phyloP scores from a whole-genome alignment of 2,113 vertebrate species.

The Strix uralensis region DNA sequence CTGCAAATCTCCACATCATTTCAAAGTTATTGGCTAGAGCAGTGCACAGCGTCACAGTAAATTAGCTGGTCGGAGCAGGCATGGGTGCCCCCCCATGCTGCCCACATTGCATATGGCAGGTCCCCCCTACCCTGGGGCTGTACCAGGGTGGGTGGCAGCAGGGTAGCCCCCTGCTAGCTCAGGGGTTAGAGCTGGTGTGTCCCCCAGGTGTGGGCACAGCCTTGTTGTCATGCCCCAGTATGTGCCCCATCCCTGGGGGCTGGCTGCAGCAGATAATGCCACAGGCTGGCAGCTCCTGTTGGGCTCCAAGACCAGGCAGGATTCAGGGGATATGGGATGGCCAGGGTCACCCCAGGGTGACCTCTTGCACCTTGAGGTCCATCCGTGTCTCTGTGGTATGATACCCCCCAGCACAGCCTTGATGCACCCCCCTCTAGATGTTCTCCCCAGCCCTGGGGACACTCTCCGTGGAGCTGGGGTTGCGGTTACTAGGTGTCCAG shows the following conservation, averaged over 20 bases:
- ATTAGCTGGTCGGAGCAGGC: background rate
- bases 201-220: background rate
- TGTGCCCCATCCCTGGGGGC: background rate
- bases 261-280: background rate
- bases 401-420: background rate
- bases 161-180: background rate
- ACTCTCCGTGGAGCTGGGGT: rapidly evolving
- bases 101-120: background rate
- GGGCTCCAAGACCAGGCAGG: too few relatives aligned
- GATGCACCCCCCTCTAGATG: background rate
- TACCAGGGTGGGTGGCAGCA: background rate
- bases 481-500: rapidly evolving
- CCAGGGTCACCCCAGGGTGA: background rate
- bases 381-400: background rate
- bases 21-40: conserved; percentile 49
- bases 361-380: background rate
- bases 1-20: conserved; percentile 64
- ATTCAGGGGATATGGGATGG: background rate
- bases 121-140: background rate
- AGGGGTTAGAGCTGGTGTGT: background rate
- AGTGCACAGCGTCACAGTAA: background rate
- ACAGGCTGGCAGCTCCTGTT: background rate
- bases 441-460: background rate
- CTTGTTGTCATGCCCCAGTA: rapidly evolving
- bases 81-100: background rate